Evolutionary conservation across 1,140 invertebrate species (phyloP).

Genomic region (Drosophila sp.): DNA sequence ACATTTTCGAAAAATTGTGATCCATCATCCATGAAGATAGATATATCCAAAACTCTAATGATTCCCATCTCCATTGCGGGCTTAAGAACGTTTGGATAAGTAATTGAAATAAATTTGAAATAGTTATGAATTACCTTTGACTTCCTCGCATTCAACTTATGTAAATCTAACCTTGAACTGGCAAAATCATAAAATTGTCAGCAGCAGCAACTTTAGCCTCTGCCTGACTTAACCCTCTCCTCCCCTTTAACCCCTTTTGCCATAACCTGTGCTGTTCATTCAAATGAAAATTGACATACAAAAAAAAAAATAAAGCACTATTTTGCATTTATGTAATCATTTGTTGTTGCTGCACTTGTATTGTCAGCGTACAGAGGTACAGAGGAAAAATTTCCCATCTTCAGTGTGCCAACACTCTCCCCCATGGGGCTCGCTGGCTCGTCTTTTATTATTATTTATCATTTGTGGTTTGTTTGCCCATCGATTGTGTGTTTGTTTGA

Average conservation of each 20-base stretch:
- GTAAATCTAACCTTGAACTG: neutral
- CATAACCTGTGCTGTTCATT: neutral
- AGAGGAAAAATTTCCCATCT: neutral
- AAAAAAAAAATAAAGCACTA: conserved; percentile 3
- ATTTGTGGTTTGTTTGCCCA: conserved; percentile 12
- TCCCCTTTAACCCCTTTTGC: neutral
- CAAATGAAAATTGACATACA: neutral
- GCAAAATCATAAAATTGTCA: neutral
- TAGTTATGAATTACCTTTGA: too few species aligned
- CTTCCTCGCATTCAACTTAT: neutral
- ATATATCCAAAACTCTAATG: too few species aligned
- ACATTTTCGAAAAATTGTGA: too few species aligned
- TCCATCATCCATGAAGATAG: too few species aligned
- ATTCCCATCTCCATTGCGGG: too few species aligned
- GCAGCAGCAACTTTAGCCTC: neutral
- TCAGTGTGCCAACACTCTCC: neutral
- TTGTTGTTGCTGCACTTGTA: conserved; percentile 8
- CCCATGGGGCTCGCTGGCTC: too few species aligned
- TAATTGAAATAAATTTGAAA: too few species aligned
- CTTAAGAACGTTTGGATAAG: too few species aligned
- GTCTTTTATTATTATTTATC: neutral
- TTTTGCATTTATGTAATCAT: conserved; percentile 32
- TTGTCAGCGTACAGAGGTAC: too few species aligned
- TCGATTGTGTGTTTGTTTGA: conserved; percentile 33
- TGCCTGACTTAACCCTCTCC: neutral